Evolutionary conservation across 2,888 invertebrate genomes (phyloP), one percentile per base, ranked within the genome.

Genomic region (Scaeva pyrastri): DNA sequence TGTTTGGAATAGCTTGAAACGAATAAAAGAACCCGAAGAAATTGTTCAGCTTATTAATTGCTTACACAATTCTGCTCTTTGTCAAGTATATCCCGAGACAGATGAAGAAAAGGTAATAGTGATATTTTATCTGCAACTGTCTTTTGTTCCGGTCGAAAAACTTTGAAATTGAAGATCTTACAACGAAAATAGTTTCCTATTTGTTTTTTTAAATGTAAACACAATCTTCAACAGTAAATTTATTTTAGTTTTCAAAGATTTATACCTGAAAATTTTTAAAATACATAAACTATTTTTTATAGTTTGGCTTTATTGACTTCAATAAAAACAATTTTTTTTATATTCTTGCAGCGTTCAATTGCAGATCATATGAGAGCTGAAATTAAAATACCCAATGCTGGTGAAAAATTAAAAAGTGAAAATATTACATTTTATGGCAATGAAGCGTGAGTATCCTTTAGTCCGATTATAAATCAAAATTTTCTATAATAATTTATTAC

Each of bases 381-480:
- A 36, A 68, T 64, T 36, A 4, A 5, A 36, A 88, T 90, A 74
- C 21, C 50, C 16, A 84, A 88, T 11, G 88, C 90, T 11, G 90
- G 89, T 10, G 66, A 88, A 7, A 82, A 77, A 56, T 26, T 87
- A 50, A 19, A 75, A 10, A 88, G 88, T 73, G 78, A 88, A 5
- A 74, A 36, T 0, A 88, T 89, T 41, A 52, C 79, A 10, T 88
- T 91, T 19, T 91, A 89, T 68, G 91, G 92, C 2, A 88, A 90
- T 39, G 23, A 60, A 16, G 66, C 68, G 91, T 91, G 86, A 45
- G 89, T 88, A n/a, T 12, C n/a, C n/a, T n/a, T n/a, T n/a, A n/a
- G n/a, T n/a, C n/a, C n/a, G n/a, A n/a, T n/a, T n/a, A n/a, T n/a
- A n/a, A n/a, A n/a, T n/a, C n/a, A n/a, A n/a, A n/a, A n/a, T n/a